phyloP scores from a whole-genome alignment of 2,888 invertebrate genomes.

The Protophormia terraenovae region DNA sequence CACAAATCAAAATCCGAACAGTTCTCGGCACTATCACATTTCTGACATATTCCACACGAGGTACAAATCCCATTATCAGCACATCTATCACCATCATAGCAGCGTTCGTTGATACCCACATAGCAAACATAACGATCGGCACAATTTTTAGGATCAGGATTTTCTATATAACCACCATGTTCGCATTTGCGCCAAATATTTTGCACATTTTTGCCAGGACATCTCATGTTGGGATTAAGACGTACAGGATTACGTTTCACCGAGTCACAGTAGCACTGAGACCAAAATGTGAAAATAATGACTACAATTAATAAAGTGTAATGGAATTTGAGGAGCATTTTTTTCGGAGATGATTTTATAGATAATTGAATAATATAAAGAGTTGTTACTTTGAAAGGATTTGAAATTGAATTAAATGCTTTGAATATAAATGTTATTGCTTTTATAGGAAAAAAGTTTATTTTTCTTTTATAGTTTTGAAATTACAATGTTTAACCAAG shows the following conservation, averaged over 20 bases:
- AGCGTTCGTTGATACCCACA: conserved; percentile 45
- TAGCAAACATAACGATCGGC: conserved; percentile 62
- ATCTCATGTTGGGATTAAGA: conserved; percentile 54
- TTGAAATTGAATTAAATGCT: background rate
- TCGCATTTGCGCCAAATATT: conserved; percentile 49
- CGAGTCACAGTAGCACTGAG: background rate
- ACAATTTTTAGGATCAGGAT: conserved; percentile 58
- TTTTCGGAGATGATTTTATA: background rate
- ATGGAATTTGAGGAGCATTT: conserved; percentile 33
- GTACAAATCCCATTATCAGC: conserved; percentile 59
- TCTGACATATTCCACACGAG: conserved; percentile 62
- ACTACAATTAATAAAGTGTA: conserved; percentile 3
- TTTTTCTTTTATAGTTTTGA: too few relatives aligned
- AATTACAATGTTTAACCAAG: too few relatives aligned
- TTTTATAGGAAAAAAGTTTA: conserved; percentile 39
- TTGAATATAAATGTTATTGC: background rate
- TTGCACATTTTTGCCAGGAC: conserved; percentile 51
- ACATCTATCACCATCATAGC: conserved; percentile 53
- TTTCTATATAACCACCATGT: conserved; percentile 63
- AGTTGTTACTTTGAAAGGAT: conserved; percentile 10
- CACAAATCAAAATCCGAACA: background rate
- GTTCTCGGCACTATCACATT: conserved; percentile 53
- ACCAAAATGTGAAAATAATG: conserved; percentile 20
- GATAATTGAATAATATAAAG: background rate
- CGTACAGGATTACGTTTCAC: background rate